Evolutionary conservation across 2,888 invertebrate species (phyloP), one percentile per base, ranked within the genome.

Genomic region (Volucella inflata): DNA sequence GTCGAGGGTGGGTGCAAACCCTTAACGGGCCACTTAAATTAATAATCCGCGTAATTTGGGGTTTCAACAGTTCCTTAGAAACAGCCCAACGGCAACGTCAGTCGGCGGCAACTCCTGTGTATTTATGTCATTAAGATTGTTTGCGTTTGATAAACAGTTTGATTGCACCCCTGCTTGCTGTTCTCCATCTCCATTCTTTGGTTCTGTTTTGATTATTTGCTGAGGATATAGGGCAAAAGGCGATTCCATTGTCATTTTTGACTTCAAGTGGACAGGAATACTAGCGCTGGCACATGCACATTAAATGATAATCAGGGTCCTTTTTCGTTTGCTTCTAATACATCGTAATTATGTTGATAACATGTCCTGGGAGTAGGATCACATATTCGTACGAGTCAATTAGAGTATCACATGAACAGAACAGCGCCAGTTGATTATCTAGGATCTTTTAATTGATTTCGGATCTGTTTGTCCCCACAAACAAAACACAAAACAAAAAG

Each of bases 41-140:
- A 91, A 91, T 91, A 91, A 91, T 91, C 91, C 90, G 90, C 89
- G 90, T 91, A 91, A 91, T 91, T 91, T 91, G 88, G 89, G 90
- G 90, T 90, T 91, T 88, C 89, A 90, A 89, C 89, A 89, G 88
- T 88, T 87, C 84, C 57, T 57, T 38, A 79, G 81, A 87, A 83
- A 78, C 82, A 76, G 80, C 55, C 67, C 78, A 74, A 44, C 53
- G 67, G 59, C 78, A 81, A 65, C 72, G 85, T 87, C 87, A 84
- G 88, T 87, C 53, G 67, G 42, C 50, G 53, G 60, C 71, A 53
- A 71, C 84, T 76, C 62, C 81, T 85, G 65, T 68, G 75, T 87
- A 80, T 79, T 87, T 91, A 92, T 91, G 90, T 92, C 91, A 91
- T 91, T 91, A 90, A 92, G 91, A 92, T 91, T 89, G 90, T 90